Percentiles rank a stretch among this genome's conserved stretches.
Conservation (phyloP, 1,140 invertebrate genomes). For the Drosophila tropicalis region DNA sequence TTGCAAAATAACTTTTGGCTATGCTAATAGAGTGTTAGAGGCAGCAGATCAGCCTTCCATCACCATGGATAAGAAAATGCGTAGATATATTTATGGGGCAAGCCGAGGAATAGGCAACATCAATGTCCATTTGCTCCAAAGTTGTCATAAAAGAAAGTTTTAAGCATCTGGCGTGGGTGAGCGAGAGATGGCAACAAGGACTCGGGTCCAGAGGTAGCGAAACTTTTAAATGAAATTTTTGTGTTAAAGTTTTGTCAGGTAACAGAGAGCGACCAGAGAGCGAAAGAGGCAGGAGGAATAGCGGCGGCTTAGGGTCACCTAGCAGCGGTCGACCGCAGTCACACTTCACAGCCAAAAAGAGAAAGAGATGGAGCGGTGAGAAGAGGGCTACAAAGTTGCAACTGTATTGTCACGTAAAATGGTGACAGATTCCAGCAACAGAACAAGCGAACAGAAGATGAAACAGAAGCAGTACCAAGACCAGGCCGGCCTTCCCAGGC, state of each 20-base stretch:
- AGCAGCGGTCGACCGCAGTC: constrained; percentile 55
- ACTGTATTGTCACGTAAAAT: constrained; percentile 76
- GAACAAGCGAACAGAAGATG: constrained; percentile 12
- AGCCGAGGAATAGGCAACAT: constrained; percentile 47
- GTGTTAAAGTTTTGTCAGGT: constrained; percentile 79
- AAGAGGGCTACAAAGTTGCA: constrained; percentile 48
- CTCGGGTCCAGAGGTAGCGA: constrained; percentile 51
- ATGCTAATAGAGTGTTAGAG: constrained; percentile 67
- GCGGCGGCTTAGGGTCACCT: constrained; percentile 69
- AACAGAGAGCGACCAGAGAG: constrained; percentile 38
- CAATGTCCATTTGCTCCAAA: constrained; percentile 76
- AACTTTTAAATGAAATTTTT: constrained; percentile 82
- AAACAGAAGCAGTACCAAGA: constrained; percentile 8
- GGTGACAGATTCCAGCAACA: constrained; percentile 74
- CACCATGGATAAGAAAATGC: constrained; percentile 37
- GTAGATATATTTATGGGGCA: constrained; percentile 66
- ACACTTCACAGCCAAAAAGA: constrained; percentile 23
- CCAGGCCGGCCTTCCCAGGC: constrained; percentile 49
- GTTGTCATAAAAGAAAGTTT: constrained; percentile 70
- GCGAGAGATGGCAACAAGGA: constrained; percentile 35
- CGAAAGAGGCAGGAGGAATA: constrained; percentile 35
- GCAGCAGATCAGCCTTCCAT: constrained; percentile 13
- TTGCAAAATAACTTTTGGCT: constrained; percentile 30
- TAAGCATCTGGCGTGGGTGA: constrained; percentile 66
- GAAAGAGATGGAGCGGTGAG: too few species aligned